phyloP scores from a whole-genome alignment of 2,888 invertebrate genomes.

The Crossocerus cetratus region DNA sequence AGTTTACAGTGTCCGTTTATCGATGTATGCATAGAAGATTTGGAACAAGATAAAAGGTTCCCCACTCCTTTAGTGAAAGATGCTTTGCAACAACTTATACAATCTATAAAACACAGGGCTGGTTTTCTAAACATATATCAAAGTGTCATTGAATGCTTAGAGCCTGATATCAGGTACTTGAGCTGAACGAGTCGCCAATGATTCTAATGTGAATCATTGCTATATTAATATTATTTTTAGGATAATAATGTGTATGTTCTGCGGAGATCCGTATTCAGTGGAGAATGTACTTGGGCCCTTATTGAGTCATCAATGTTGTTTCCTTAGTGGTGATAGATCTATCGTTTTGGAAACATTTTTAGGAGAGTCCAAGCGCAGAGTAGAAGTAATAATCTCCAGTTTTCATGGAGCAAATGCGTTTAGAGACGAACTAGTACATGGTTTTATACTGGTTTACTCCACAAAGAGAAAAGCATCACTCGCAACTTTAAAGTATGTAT shows the following conservation, averaged over 20 bases:
- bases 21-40: constrained; percentile 83
- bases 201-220: not conserved
- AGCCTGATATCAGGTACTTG: constrained; percentile 88
- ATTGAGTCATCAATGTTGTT: constrained; percentile 91
- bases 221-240: constrained; percentile 74
- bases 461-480: constrained; percentile 96
- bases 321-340: constrained; percentile 90
- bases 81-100: constrained; percentile 85
- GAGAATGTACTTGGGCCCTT: constrained; percentile 93
- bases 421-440: constrained; percentile 94
- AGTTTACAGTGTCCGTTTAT: constrained; percentile 92
- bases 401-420: constrained; percentile 96
- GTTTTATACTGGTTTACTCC: constrained; percentile 96
- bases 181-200: not conserved
- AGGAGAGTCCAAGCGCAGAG: constrained; percentile 92
- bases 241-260: constrained; percentile 97
- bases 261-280: constrained; percentile 95
- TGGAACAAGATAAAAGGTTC: constrained; percentile 80
- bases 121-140: constrained; percentile 86
- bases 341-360: constrained; percentile 95
- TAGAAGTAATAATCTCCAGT: constrained; percentile 94
- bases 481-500: constrained; percentile 89
- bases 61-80: constrained; percentile 84
- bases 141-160: constrained; percentile 87
- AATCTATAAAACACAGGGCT: constrained; percentile 88